Percentiles rank a stretch among this genome's conserved stretches.
Conservation (phyloP, 2,113 vertebrate species). For the Malaclemys terrapin region DNA sequence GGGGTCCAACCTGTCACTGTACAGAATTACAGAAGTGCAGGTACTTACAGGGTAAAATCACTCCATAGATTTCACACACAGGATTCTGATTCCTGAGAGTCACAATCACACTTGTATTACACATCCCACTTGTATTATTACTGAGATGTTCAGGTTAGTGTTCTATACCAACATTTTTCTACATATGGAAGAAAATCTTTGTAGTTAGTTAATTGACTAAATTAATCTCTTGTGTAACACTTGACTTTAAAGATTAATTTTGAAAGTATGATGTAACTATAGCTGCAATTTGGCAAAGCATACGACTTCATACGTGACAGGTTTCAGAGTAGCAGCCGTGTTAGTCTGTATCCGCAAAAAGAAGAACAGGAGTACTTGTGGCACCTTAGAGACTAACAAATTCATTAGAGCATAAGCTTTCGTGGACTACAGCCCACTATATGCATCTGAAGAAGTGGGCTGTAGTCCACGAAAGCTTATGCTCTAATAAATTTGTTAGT, state of each 20-base stretch:
- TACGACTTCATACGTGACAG: background rate
- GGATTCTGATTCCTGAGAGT: rapidly evolving
- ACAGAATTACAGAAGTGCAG: background rate
- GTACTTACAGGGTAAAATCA: background rate
- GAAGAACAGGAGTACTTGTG: too few relatives aligned
- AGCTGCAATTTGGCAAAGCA: background rate
- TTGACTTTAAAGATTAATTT: background rate
- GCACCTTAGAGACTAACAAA: too few relatives aligned
- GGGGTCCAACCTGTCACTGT: too few relatives aligned
- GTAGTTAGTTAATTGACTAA: background rate
- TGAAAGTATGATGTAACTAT: background rate
- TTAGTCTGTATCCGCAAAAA: too few relatives aligned
- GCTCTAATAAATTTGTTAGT: too few relatives aligned
- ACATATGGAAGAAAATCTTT: rapidly evolving
- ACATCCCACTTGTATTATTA: background rate
- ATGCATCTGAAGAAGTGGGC: too few relatives aligned
- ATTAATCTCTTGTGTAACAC: background rate
- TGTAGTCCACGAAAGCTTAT: too few relatives aligned
- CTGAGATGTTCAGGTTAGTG: background rate
- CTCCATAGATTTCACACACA: background rate
- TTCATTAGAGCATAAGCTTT: too few relatives aligned
- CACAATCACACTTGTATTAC: background rate
- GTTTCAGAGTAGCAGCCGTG: too few relatives aligned
- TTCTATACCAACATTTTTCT: background rate
- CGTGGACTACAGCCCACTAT: too few relatives aligned